phyloP scores from a whole-genome alignment of 1,140 invertebrate genomes.

The Cepaea nemoralis region DNA sequence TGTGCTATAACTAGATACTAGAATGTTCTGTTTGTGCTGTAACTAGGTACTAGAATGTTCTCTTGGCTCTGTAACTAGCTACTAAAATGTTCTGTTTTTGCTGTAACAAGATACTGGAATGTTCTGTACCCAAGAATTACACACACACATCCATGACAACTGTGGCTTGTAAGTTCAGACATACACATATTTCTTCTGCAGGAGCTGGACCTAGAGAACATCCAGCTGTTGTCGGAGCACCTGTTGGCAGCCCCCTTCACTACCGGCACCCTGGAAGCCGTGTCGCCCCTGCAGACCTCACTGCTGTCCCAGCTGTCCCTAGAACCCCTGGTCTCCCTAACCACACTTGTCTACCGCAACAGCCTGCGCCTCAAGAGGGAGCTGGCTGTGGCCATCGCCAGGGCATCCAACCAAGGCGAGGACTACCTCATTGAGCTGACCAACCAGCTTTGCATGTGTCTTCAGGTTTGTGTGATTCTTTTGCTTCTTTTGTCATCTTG shows the following conservation, averaged over 20 bases:
- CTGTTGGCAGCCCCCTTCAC: constrained; percentile 62
- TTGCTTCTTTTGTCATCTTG: neutral
- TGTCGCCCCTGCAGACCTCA: constrained; percentile 15
- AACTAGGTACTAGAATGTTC: no score
- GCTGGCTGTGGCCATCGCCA: constrained; percentile 65
- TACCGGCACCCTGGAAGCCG: constrained; percentile 46
- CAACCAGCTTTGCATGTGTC: constrained; percentile 69
- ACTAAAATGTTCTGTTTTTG: no score
- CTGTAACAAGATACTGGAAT: no score
- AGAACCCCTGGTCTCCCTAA: constrained; percentile 55
- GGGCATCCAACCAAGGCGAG: constrained; percentile 70
- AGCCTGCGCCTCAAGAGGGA: constrained; percentile 64
- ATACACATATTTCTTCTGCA: constrained; percentile 39
- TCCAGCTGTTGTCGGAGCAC: constrained; percentile 70
- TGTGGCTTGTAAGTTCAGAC: neutral
- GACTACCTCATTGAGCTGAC: constrained; percentile 71
- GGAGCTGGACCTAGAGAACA: constrained; percentile 71
- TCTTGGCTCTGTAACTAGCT: no score
- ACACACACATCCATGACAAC: no score
- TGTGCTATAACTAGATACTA: no score
- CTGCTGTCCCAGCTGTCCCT: constrained; percentile 54
- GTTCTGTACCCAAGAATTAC: no score
- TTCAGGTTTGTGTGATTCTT: constrained; percentile 60
- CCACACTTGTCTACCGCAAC: constrained; percentile 64
- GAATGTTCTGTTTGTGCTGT: no score